A percentile compares a stretch with the other conserved stretches of the same genome.
Evolutionary conservation across 1,140 invertebrate genomes (phyloP).

Genomic region (Chionoecetes opilio): DNA sequence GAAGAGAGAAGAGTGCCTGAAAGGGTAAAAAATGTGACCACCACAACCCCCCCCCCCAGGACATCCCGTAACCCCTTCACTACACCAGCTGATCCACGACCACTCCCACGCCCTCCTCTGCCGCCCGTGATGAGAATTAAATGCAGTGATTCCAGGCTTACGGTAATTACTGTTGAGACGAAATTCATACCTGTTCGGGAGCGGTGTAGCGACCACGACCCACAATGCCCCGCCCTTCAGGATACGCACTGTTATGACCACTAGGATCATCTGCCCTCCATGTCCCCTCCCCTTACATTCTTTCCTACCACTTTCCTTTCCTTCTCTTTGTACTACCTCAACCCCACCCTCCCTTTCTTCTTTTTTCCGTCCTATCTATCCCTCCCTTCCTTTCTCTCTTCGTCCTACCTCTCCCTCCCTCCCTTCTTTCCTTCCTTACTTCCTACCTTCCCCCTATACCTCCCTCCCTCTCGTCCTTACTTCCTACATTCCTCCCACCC

Average conservation of each 20-base stretch:
- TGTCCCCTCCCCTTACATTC: too few species aligned
- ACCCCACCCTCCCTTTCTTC: too few species aligned
- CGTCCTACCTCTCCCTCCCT: too few species aligned
- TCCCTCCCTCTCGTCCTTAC: too few species aligned
- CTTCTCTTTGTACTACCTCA: too few species aligned
- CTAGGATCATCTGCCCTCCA: too few species aligned
- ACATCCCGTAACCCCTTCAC: not conserved
- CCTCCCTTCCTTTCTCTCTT: too few species aligned
- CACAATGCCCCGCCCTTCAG: not conserved
- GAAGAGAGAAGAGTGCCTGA: not conserved
- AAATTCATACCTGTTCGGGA: not conserved
- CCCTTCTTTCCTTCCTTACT: too few species aligned
- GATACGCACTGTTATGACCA: not conserved
- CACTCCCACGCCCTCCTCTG: not conserved
- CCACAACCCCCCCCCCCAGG: not conserved
- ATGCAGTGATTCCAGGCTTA: not conserved
- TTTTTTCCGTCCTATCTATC: too few species aligned
- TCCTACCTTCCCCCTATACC: too few species aligned
- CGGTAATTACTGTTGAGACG: not conserved
- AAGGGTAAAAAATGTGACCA: not conserved
- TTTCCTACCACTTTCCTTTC: too few species aligned
- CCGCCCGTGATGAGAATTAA: constrained; percentile 5
- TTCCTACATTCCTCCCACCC: too few species aligned
- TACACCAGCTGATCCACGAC: not conserved
- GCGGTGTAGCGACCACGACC: not conserved